Base-by-base conservation (phyloP, 2,888 invertebrate species). In the Leptopilina syphax region DNA sequence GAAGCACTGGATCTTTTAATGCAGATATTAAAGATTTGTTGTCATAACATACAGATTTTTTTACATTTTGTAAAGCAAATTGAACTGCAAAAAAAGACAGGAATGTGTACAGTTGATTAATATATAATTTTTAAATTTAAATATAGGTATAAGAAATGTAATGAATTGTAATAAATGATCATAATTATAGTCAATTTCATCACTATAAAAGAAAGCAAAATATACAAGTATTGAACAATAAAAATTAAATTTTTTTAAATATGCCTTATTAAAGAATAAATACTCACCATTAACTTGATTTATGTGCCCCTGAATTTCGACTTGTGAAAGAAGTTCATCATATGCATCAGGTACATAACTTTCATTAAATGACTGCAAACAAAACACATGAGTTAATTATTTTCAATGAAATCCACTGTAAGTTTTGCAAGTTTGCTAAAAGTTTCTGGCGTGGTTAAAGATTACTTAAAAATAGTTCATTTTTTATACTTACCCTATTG, bases 271-370 rank as follows among this genome's bases (percentile, higher is more conserved):
- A 91, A 87, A 93, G 92, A 83, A 92, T 93, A 77, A 54, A 9
- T 73, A 63, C 84, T 89, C 87, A 93, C 94, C 91, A 90, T 96
- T 96, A 12, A 95, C 94, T 84, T 93, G 93, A 85, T 94, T 95
- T 76, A 96, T 92, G 86, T 95, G 94, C 9, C 95, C 95, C 89
- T 96, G 96, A 86, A 96, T 95, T 92, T 96, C 96, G 78, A 94
- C 94, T 87, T 94, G 94, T 12, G 95, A 96, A 8, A 96, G 92
- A 81, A 95, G 89, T 88, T 95, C 95, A 89, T 96, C 95, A 92
- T 95, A 96, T 41, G 94, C 94, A 90, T 96, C 96, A 76, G 95
- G 94, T 65, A 95, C 92, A 87, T 95, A 95, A 88, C 94, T 95
- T 81, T 94, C 94, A 91, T 95, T 95, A 47, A 95, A 91, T 3